Evolutionary conservation across 2,113 vertebrate genomes (phyloP).

Genomic region (Zeus faber): DNA sequence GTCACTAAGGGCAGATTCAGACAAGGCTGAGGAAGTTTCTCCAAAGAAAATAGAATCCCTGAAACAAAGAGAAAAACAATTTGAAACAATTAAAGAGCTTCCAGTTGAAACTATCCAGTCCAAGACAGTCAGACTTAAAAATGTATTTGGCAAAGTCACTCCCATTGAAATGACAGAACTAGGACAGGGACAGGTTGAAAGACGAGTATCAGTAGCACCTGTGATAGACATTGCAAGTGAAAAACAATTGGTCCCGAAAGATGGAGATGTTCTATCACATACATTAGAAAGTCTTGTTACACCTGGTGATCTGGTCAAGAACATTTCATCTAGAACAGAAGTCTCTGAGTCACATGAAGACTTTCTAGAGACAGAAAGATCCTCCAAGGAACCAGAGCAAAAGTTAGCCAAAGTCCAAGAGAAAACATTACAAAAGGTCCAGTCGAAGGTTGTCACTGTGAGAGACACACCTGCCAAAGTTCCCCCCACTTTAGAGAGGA

Average conservation of each 20-base stretch:
- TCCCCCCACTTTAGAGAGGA: slow-evolving; percentile 7
- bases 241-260: background rate
- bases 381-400: background rate
- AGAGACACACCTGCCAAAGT: background rate
- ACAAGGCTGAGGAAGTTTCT: background rate
- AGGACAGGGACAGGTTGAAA: background rate
- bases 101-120: slow-evolving; percentile 4
- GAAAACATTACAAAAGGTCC: background rate
- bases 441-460: background rate
- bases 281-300: background rate
- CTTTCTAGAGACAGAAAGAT: background rate
- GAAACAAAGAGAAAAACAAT: background rate
- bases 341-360: background rate
- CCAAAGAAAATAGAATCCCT: background rate
- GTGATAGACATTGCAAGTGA: background rate
- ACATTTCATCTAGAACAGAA: background rate
- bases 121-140: background rate
- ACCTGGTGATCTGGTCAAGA: background rate
- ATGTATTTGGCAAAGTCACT: background rate
- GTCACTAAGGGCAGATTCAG: slow-evolving; percentile 1
- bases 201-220: background rate
- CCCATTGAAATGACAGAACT: background rate
- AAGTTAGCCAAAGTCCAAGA: background rate
- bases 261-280: background rate
- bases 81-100: background rate